Evolutionary conservation across 2,797 vertebrate genomes (phyloP), one percentile per base, ranked within the genome.

Genomic region (Sebastes glaucus): DNA sequence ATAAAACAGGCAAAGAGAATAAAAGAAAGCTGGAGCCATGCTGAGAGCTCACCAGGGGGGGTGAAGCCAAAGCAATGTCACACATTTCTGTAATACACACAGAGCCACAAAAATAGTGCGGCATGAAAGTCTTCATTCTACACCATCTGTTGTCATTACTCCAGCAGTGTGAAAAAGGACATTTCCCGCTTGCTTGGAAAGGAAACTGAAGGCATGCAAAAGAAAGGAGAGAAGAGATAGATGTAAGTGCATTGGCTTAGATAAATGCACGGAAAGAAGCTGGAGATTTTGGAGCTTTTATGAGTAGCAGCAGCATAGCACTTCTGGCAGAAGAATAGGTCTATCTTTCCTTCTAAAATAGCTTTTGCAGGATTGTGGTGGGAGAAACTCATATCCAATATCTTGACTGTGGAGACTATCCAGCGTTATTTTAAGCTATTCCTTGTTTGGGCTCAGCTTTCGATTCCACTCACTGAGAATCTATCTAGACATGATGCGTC

Each of bases 1-100:
- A 92, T 89, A 78, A 87, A 72, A 69, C 63, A 61, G 69, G 61
- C 56, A 78, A 64, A 88, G 65, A 84, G 69, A 85, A 87, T 74
- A 63, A 79, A 71, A 80, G 74, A 49, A 57, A 75, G 65, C 61
- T 10, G 63, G 32, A 11, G 27, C 27, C 86, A 49, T 22, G 85
- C 89, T 83, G 88, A 67, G 81, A 83, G 67, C 83, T 53, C 92
- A 79, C 55, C 71, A 23, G 81, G 73, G 38, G 33, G 77, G 78
- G 49, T 13, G 8, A 74, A 80, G 70, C 71, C 78, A 71, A 86
- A 82, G 73, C 73, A 84, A 72, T 83, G 65, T 81, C 78, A 69
- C 80, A 86, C 35, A 62, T 87, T 82, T 74, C 68, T 84, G n/a
- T 75, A 80, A 83, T 71, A 62, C 78, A 78, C 46, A 77, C 74